Evolutionary conservation across 2,888 invertebrate species (phyloP).

Genomic region (Drosophila mercatorum): DNA sequence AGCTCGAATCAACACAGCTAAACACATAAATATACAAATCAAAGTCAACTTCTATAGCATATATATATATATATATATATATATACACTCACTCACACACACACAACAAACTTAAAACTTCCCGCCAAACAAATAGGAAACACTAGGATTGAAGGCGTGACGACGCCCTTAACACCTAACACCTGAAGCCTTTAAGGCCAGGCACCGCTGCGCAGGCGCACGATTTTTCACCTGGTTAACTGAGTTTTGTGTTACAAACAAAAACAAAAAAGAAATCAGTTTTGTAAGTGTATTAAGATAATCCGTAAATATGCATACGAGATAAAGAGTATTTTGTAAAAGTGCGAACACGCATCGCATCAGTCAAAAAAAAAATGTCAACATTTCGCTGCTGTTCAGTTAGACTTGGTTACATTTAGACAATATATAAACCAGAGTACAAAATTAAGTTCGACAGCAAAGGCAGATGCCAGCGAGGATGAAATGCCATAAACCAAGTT

Average conservation of each 20-base stretch:
- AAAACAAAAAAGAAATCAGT: constrained; percentile 20
- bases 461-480: constrained; percentile 2
- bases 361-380: constrained; percentile 31
- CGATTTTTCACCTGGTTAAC: constrained; percentile 62
- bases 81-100: neutral
- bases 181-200: constrained; percentile 48
- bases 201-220: constrained; percentile 77
- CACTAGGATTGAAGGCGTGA: constrained; percentile 36
- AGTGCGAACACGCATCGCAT: constrained; percentile 39
- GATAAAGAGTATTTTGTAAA: constrained; percentile 35
- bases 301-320: constrained; percentile 19
- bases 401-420: constrained; percentile 36
- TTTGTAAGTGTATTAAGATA: constrained; percentile 60
- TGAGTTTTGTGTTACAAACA: constrained; percentile 49
- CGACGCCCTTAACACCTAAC: constrained; percentile 33
- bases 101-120: constrained; percentile 58
- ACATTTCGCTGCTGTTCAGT: constrained; percentile 26
- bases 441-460: constrained; percentile 33
- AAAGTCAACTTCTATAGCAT: constrained; percentile 48
- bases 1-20: constrained; percentile 70
- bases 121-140: constrained; percentile 48
- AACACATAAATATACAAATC: constrained; percentile 38
- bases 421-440: constrained; percentile 45
- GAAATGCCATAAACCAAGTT: constrained; percentile 37
- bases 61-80: neutral